A percentile compares a stretch with the other conserved stretches of the same genome.
phyloP scores from a whole-genome alignment of 2,797 vertebrate genomes.

The Acanthis flammea region DNA sequence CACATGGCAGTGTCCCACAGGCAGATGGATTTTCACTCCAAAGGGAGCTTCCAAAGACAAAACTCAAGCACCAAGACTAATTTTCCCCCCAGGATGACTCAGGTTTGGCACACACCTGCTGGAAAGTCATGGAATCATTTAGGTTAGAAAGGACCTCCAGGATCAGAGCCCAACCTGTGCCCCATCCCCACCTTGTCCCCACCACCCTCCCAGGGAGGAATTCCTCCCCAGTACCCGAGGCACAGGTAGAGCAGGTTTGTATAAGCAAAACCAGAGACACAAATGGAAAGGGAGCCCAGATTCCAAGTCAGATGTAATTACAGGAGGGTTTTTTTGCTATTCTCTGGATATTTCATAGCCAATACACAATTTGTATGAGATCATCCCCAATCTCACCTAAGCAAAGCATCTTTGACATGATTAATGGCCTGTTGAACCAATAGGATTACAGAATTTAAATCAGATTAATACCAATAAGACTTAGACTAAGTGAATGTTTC shows the following conservation, averaged over 20 bases:
- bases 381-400: background rate
- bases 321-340: accelerated
- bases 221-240: background rate
- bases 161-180: background rate
- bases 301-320: background rate
- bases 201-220: background rate
- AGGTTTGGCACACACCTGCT: background rate
- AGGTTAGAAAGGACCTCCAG: background rate
- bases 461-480: background rate
- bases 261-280: background rate
- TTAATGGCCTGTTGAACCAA: background rate
- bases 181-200: background rate
- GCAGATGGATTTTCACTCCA: too few relatives aligned
- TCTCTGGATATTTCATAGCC: background rate
- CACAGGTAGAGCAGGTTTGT: background rate
- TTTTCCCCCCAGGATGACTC: accelerated
- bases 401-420: background rate
- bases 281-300: background rate
- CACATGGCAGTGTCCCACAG: accelerated
- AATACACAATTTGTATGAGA: background rate
- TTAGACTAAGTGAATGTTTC: background rate
- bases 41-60: accelerated
- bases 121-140: background rate
- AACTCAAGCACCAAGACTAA: accelerated
- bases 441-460: background rate